Base-by-base conservation (phyloP, 2,888 invertebrate genomes). In the Zaprionus obscuricornis region DNA sequence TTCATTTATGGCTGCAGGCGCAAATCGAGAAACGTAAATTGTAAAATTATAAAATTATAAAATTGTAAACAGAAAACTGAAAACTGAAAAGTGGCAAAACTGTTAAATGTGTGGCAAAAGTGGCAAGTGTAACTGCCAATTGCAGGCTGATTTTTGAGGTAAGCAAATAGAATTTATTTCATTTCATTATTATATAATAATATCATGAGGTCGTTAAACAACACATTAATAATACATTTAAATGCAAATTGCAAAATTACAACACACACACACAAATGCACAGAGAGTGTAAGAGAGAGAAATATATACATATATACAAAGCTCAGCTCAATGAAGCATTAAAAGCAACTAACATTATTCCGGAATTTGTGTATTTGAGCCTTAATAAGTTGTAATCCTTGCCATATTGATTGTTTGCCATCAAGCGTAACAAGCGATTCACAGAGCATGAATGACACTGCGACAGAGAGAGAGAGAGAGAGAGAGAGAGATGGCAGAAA, bases 191-290 rank as follows among this genome's bases (percentile, higher is more conserved):
- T 46, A n/a, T n/a, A n/a, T n/a, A n/a, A 62, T 70, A 56, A 70
- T 70, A 70, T 63, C 72, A 67, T 43, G 63, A 52, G 59, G 34
- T 66, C 62, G 73, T 70, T 66, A 66, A 70, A 52, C 56, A 71
- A 57, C 52, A 26, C 71, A 82, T 77, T 77, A 77, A 77, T 82
- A 74, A 78, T 72, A 75, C 73, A 77, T 74, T 82, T 55, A 70
- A 11, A 11, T 60, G 55, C 60, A 70, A 77, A 77, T 74, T 74
- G 78, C 62, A 63, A 54, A 73, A 72, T 69, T 71, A 57, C 79
- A 67, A 56, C 17, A 39, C 8, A 47, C 45, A 43, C 36, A 43
- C 42, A 37, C 13, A 29, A 14, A 26, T 31, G 33, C 11, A 45
- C 3, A 7, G 17, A 18, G 20, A 29, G 34, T 31, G n/a, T n/a